phyloP scores from a whole-genome alignment of 2,888 invertebrate genomes.

The Amphipoea lucens region DNA sequence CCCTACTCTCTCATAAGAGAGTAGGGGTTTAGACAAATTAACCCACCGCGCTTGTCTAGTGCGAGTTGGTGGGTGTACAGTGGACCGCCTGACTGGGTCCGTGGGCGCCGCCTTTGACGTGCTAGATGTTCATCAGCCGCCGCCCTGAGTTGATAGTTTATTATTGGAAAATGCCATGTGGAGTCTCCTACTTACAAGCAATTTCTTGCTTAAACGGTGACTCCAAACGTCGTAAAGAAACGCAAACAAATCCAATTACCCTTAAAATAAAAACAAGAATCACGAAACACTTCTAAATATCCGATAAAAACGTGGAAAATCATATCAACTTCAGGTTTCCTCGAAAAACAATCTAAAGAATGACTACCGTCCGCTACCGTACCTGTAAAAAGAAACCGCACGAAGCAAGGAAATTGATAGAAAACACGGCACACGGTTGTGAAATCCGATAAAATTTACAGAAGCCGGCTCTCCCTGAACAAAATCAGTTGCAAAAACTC shows the following conservation, averaged over 20 bases:
- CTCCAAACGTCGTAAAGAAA: background rate
- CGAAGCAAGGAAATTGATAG: conserved; percentile 54
- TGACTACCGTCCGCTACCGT: conserved; percentile 1
- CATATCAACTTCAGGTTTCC: conserved; percentile 8
- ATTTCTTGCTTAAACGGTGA: background rate
- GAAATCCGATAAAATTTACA: conserved; percentile 48
- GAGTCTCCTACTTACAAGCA: background rate
- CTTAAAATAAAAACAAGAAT: background rate
- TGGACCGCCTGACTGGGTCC: too few species aligned
- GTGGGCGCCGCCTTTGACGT: too few species aligned
- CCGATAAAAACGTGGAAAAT: conserved; percentile 11
- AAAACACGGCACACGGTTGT: conserved; percentile 49
- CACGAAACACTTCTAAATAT: background rate
- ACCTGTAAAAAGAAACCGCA: conserved; percentile 21
- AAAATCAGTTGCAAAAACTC: conserved; percentile 40
- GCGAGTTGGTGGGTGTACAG: too few species aligned
- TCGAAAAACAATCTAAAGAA: conserved; percentile 29
- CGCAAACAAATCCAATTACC: background rate
- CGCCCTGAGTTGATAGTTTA: too few species aligned
- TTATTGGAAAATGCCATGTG: background rate
- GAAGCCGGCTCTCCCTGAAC: conserved; percentile 4
- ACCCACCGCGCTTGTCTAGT: too few species aligned
- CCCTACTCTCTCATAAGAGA: too few species aligned
- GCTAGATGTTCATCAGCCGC: too few species aligned
- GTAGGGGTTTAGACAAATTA: too few species aligned